phyloP scores from a whole-genome alignment of 2,888 invertebrate species.

The Drosophila kambysellisi region DNA sequence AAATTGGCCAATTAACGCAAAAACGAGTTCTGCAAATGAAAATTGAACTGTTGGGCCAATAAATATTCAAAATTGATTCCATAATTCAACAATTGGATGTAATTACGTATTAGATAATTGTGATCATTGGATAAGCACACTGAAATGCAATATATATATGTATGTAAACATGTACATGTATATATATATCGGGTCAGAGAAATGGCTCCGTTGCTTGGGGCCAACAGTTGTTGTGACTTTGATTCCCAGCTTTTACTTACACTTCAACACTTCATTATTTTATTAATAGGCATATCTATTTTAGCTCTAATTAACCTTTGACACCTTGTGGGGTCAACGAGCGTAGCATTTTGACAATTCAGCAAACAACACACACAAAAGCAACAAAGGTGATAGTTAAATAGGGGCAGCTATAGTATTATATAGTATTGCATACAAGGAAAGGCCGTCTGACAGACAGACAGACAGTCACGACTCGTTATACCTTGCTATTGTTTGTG shows the following conservation, averaged over 20 bases:
- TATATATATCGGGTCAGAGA: neutral
- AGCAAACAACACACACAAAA: slow-evolving; percentile 56
- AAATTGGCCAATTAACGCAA: slow-evolving; percentile 50
- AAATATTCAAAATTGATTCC: slow-evolving; percentile 50
- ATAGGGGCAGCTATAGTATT: slow-evolving; percentile 31
- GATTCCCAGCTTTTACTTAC: slow-evolving; percentile 52
- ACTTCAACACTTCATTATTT: slow-evolving; percentile 78
- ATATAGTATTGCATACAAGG: neutral
- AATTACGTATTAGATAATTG: slow-evolving; percentile 52
- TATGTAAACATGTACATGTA: neutral
- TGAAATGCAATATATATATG: neutral
- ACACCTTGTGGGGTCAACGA: slow-evolving; percentile 52
- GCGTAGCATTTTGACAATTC: slow-evolving; percentile 75
- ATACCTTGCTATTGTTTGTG: slow-evolving; percentile 31
- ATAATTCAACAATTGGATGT: slow-evolving; percentile 55
- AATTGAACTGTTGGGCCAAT: slow-evolving; percentile 34
- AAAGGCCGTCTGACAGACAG: too few species aligned
- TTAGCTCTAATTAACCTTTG: slow-evolving; percentile 79
- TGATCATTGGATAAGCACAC: slow-evolving; percentile 6
- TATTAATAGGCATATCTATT: slow-evolving; percentile 77
- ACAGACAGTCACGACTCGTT: slow-evolving; percentile 72
- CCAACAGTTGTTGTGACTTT: slow-evolving; percentile 49
- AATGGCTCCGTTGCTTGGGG: slow-evolving; percentile 4
- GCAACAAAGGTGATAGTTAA: slow-evolving; percentile 53
- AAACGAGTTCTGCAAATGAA: slow-evolving; percentile 7